Evolutionary conservation across 2,113 vertebrate species (phyloP).

Genomic region (human): DNA sequence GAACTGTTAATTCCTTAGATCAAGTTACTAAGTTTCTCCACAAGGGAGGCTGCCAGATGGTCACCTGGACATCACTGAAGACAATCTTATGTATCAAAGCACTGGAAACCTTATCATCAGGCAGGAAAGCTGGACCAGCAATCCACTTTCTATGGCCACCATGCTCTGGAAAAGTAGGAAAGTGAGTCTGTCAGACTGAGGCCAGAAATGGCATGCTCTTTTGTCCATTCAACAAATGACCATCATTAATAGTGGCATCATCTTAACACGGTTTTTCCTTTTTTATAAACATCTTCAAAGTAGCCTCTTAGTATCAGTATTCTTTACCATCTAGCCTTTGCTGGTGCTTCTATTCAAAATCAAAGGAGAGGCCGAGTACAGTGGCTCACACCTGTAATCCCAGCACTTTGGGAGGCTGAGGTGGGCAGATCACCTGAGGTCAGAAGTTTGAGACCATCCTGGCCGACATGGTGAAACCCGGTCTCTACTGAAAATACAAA

Average conservation of each 20-base stretch:
- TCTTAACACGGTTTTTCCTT: not conserved
- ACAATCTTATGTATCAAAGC: not conserved
- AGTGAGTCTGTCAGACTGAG: not conserved
- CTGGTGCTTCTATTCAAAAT: not conserved
- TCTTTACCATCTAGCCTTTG: not conserved
- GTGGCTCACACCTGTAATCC: too few species aligned
- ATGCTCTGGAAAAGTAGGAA: not conserved
- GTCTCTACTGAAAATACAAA: too few species aligned
- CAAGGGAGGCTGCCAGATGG: not conserved
- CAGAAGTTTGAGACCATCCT: too few species aligned
- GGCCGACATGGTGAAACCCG: too few species aligned
- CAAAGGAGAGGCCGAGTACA: not conserved
- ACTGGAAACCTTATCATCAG: not conserved
- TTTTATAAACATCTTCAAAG: constrained; percentile 9
- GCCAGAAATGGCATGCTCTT: not conserved
- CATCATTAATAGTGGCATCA: not conserved
- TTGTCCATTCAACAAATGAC: not conserved
- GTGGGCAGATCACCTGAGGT: too few species aligned
- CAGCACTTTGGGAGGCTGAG: too few species aligned
- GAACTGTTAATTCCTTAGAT: not conserved
- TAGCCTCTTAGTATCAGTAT: not conserved
- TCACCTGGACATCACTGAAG: not conserved
- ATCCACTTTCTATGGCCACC: not conserved
- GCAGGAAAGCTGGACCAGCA: not conserved
- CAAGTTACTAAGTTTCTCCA: constrained; percentile 23